Conservation (phyloP, 2,888 invertebrate genomes). For the Epinotia bilunana region DNA sequence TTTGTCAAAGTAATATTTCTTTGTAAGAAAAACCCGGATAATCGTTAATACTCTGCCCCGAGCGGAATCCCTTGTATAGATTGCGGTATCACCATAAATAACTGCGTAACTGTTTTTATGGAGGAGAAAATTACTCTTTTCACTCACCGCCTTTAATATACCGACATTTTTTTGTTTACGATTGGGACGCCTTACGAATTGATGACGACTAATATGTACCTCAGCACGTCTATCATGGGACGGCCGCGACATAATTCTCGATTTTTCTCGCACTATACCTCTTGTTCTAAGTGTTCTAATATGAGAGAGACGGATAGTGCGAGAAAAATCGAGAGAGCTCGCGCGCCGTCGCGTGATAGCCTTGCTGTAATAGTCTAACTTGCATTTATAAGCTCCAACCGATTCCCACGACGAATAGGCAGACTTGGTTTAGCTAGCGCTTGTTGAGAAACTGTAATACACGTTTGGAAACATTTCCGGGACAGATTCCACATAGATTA, state of each 20-base stretch:
- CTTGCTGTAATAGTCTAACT: not conserved
- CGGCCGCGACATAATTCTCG: no score
- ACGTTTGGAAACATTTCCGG: not conserved
- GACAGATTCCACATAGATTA: not conserved
- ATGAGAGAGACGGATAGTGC: no score
- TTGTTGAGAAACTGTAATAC: not conserved
- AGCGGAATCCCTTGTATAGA: slow-evolving; percentile 81
- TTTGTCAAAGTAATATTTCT: slow-evolving; percentile 81
- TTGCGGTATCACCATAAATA: slow-evolving; percentile 83
- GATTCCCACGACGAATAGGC: not conserved
- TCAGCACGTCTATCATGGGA: no score
- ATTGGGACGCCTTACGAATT: slow-evolving; percentile 49
- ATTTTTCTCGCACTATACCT: no score
- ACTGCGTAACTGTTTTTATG: slow-evolving; percentile 82
- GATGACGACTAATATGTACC: slow-evolving; percentile 7
- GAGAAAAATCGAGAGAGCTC: no score
- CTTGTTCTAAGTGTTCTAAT: no score
- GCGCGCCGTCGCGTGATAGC: no score
- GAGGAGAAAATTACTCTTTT: slow-evolving; percentile 68
- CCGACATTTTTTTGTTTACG: slow-evolving; percentile 70
- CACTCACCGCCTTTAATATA: slow-evolving; percentile 77
- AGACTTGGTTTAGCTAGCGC: not conserved
- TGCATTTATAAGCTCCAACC: not conserved
- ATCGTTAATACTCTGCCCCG: slow-evolving; percentile 79
- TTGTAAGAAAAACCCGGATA: slow-evolving; percentile 74